Conservation (phyloP, 1,140 invertebrate genomes). For the Drosophila ambigua region DNA sequence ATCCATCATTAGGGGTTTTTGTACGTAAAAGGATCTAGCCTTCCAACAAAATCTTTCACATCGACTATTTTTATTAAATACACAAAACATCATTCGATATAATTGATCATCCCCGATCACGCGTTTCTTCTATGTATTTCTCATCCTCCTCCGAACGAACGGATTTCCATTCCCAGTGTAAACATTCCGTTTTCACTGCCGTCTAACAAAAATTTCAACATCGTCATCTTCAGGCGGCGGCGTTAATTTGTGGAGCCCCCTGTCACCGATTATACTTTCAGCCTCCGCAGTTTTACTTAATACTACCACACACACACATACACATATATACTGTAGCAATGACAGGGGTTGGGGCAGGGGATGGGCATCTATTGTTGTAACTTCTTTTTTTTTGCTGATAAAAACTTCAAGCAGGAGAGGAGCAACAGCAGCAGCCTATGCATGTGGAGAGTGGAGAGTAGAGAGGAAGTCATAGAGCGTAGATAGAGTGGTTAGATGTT, state of each 20-base stretch:
- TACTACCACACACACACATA: not conserved
- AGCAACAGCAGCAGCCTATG: constrained; percentile 6
- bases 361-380: constrained; percentile 38
- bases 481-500: constrained; percentile 50
- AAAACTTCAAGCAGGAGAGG: constrained; percentile 53
- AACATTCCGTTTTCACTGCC: constrained; percentile 49
- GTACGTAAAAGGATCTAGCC: no score
- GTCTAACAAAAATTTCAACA: constrained; percentile 40
- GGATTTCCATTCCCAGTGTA: constrained; percentile 27
- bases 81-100: constrained; percentile 28
- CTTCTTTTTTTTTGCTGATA: constrained; percentile 42
- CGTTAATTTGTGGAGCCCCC: constrained; percentile 50
- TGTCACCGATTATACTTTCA: constrained; percentile 49
- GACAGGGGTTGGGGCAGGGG: no score
- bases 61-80: no score
- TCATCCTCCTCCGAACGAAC: constrained; percentile 11
- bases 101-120: constrained; percentile 32
- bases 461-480: constrained; percentile 64
- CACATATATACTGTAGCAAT: not conserved
- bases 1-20: no score
- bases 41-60: no score
- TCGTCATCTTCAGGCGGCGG: constrained; percentile 42
- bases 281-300: constrained; percentile 10
- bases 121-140: not conserved
- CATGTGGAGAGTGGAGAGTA: constrained; percentile 7